These are phyloP conservation scores for Fistularia commersonii DNA, from an alignment of 2,797 vertebrate species.

Conservation along the genomic window DNA sequence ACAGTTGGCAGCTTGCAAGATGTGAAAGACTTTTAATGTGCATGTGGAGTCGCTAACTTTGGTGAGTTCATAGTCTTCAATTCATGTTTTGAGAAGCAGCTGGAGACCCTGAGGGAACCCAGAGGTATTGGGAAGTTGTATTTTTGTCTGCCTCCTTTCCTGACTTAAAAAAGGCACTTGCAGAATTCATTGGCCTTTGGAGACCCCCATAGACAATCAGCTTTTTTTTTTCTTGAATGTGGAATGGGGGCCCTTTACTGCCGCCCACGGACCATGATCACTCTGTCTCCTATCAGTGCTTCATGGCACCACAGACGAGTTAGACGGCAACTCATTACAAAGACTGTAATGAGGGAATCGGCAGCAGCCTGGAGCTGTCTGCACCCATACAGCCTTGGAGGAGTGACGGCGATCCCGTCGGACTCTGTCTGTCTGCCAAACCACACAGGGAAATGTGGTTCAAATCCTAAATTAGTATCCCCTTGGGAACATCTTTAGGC, in stretches of 20 bases:
- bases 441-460: conserved; percentile 33
- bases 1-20: too few species aligned
- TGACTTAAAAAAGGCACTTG: not conserved
- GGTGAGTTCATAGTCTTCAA: too few species aligned
- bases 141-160: too few species aligned
- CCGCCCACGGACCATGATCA: conserved; percentile 23
- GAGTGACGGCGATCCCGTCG: conserved; percentile 49
- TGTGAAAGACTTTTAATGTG: too few species aligned
- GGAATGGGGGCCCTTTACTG: conserved; percentile 3
- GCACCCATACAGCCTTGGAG: conserved; percentile 32
- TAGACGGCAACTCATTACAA: conserved; percentile 52
- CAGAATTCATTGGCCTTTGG: conserved; percentile 10
- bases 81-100: too few species aligned
- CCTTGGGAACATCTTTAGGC: conserved; percentile 1
- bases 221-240: conserved; percentile 10
- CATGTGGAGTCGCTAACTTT: too few species aligned
- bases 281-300: conserved; percentile 8
- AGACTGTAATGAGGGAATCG: conserved; percentile 46
- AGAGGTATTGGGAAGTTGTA: too few species aligned
- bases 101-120: too few species aligned
- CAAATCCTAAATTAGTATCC: conserved; percentile 44
- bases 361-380: conserved; percentile 52
- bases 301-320: conserved; percentile 26
- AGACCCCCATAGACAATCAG: not conserved
- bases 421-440: conserved; percentile 28